phyloP scores from a whole-genome alignment of 2,888 invertebrate species.

The Frankliniella fusca region DNA sequence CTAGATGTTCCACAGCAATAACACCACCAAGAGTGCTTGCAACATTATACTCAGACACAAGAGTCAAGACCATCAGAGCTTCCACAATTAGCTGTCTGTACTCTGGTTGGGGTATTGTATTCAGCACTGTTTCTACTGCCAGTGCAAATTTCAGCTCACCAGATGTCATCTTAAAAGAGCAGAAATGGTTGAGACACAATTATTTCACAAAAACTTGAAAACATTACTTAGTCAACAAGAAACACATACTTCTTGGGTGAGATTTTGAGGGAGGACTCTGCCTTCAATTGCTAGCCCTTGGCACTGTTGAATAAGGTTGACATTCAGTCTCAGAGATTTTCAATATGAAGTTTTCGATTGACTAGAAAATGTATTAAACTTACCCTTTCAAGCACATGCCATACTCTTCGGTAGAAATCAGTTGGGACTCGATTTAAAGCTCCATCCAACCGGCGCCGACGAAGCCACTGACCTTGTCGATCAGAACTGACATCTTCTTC shows the following conservation, averaged over 20 bases:
- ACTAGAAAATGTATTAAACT: background rate
- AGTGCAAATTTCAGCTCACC: slow-evolving; percentile 97
- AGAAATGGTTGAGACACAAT: slow-evolving; percentile 20
- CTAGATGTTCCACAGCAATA: slow-evolving; percentile 85
- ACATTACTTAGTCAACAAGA: background rate
- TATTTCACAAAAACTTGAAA: background rate
- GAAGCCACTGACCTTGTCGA: slow-evolving; percentile 94
- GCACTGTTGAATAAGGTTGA: slow-evolving; percentile 58
- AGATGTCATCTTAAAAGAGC: slow-evolving; percentile 76
- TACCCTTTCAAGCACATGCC: slow-evolving; percentile 85
- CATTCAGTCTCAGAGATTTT: background rate
- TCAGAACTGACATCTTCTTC: slow-evolving; percentile 57
- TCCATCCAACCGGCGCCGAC: slow-evolving; percentile 89
- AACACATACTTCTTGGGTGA: slow-evolving; percentile 76
- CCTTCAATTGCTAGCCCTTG: slow-evolving; percentile 92
- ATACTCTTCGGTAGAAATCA: slow-evolving; percentile 93
- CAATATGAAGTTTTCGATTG: background rate
- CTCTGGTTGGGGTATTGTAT: slow-evolving; percentile 96
- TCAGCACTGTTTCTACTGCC: slow-evolving; percentile 93
- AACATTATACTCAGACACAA: slow-evolving; percentile 83
- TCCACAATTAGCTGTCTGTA: slow-evolving; percentile 96
- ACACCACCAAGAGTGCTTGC: slow-evolving; percentile 70
- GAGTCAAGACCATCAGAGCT: slow-evolving; percentile 90
- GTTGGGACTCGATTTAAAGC: slow-evolving; percentile 94
- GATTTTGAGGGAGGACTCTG: slow-evolving; percentile 79